Percentiles rank a stretch among this genome's conserved stretches.
Evolutionary conservation across 37 sponge, comb jelly and placozoan species (phyloP).

Genomic region (Tethya wilhelma): DNA sequence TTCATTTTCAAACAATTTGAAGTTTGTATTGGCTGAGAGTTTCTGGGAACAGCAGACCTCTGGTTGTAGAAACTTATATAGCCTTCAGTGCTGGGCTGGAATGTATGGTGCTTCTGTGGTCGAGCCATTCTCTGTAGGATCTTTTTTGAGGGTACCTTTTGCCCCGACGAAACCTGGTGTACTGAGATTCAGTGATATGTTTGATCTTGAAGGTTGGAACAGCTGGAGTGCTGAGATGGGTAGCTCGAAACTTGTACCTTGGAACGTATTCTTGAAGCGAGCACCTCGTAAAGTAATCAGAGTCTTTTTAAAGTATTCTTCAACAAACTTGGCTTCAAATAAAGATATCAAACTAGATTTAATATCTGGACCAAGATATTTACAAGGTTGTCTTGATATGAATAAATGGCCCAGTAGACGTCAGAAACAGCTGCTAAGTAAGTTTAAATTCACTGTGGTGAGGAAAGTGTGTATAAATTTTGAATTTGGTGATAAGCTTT

Average conservation of each 20-base stretch:
- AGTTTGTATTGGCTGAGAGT: constrained; percentile 17
- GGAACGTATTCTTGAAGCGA: constrained; percentile 1
- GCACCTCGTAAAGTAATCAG: constrained; percentile 32
- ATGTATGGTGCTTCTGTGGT: constrained; percentile 16
- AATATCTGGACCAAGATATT: neutral
- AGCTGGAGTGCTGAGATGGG: neutral
- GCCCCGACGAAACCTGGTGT: too few species aligned
- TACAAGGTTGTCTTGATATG: neutral
- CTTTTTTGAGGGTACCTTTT: neutral
- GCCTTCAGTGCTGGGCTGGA: constrained; percentile 65
- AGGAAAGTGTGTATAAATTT: constrained; percentile 36
- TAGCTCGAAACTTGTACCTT: neutral
- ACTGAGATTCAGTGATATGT: constrained; percentile 38
- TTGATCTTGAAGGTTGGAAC: constrained; percentile 37
- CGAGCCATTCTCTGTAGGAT: constrained; percentile 22
- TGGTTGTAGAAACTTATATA: constrained; percentile 29
- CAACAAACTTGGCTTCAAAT: neutral
- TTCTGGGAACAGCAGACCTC: constrained; percentile 47
- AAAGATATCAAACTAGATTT: neutral
- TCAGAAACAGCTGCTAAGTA: neutral
- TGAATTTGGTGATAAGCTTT: constrained; percentile 14
- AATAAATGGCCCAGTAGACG: neutral
- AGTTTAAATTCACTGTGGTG: constrained; percentile 8
- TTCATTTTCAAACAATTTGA: too few species aligned
- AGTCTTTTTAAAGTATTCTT: constrained; percentile 20